phyloP scores from a whole-genome alignment of 1,140 invertebrate species.

The Homarus americanus region DNA sequence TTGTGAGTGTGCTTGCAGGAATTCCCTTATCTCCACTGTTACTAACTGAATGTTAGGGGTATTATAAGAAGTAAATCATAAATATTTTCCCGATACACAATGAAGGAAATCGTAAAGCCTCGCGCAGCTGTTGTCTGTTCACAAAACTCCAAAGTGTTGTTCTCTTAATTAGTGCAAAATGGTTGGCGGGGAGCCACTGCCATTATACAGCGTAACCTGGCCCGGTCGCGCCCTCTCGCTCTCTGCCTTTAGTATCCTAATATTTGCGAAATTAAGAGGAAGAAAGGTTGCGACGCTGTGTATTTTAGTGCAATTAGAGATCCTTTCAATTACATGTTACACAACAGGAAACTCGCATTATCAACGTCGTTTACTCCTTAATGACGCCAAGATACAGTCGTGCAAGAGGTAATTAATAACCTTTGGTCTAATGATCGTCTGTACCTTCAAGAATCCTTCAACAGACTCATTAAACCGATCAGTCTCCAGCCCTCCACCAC shows the following conservation, averaged over 20 bases:
- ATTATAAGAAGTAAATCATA: not conserved
- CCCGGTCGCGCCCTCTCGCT: not conserved
- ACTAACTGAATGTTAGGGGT: no score
- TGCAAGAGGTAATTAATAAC: constrained; percentile 17
- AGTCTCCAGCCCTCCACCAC: not conserved
- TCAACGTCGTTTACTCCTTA: not conserved
- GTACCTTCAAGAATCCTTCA: not conserved
- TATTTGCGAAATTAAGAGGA: constrained; percentile 15
- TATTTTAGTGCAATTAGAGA: constrained; percentile 27
- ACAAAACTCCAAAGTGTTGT: not conserved
- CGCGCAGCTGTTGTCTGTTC: not conserved
- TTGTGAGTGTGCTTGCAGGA: no score
- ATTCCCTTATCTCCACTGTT: no score
- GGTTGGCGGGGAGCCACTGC: not conserved
- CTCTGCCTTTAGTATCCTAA: not conserved
- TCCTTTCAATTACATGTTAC: constrained; percentile 34
- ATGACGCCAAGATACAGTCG: not conserved
- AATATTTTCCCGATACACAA: no score
- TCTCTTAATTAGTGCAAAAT: constrained; percentile 34
- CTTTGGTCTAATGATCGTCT: not conserved
- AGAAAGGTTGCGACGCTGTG: constrained; percentile 14
- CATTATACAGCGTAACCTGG: not conserved
- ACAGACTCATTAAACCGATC: not conserved
- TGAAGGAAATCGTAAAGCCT: no score
- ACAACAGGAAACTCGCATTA: constrained; percentile 12